phyloP scores from a whole-genome alignment of 2,888 invertebrate genomes.

The Eucera pruinosa region DNA sequence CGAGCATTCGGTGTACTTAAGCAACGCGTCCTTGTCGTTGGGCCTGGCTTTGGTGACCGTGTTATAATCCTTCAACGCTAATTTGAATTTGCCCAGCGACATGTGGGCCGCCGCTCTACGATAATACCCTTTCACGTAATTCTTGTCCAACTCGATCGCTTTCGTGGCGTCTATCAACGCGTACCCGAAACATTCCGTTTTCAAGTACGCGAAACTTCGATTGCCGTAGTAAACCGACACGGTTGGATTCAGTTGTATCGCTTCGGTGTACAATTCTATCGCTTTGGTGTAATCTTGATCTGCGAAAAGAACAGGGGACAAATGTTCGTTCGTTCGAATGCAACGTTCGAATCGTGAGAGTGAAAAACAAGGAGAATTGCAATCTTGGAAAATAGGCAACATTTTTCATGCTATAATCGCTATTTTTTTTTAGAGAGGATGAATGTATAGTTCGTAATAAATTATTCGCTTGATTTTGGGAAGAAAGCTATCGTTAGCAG shows the following conservation, averaged over 20 bases:
- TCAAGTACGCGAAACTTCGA: conserved; percentile 97
- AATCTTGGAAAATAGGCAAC: no score
- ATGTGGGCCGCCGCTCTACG: conserved; percentile 98
- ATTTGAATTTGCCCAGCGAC: conserved; percentile 98
- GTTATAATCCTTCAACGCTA: conserved; percentile 98
- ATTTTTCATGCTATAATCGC: no score
- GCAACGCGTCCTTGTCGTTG: conserved; percentile 96
- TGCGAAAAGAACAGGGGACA: no score
- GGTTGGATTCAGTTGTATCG: conserved; percentile 93
- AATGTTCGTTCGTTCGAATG: no score
- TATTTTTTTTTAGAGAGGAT: no score
- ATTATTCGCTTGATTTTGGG: no score
- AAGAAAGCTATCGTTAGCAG: no score
- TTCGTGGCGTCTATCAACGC: conserved; percentile 96
- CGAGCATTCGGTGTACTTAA: conserved; percentile 96
- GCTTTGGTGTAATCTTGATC: conserved; percentile 96
- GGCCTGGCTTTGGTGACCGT: conserved; percentile 97
- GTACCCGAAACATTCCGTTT: conserved; percentile 97
- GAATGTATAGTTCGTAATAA: no score
- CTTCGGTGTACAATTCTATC: conserved; percentile 94
- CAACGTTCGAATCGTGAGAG: no score
- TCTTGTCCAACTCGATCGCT: conserved; percentile 94
- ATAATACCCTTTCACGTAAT: conserved; percentile 98
- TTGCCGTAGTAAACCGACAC: conserved; percentile 97
- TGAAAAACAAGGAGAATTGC: no score